Evolutionary conservation across 2,797 vertebrate genomes (phyloP), one percentile per base, ranked within the genome.

Genomic region (Argya squamiceps): DNA sequence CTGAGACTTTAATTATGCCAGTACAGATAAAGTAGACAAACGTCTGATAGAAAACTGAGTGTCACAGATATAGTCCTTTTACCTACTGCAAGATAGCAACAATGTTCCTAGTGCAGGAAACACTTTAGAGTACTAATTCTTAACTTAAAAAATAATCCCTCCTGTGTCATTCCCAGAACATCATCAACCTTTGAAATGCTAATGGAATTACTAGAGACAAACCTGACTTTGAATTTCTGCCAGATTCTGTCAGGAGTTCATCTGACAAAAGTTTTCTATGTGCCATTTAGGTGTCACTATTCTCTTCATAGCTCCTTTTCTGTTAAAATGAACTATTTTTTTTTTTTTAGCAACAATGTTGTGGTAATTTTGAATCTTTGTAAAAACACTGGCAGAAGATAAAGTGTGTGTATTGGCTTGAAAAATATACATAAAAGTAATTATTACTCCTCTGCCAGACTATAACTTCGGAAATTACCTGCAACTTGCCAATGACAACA

Each of bases 131-230:
- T 71, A 73, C 47, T 93, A 84, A 96, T 88, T 89, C 73, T 85
- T 89, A 83, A 68, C 19, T 84, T 88, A 52, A 93, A 88, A 95
- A 93, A 78, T 90, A 96, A 95, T 92, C 50, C 76, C 58, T 88
- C 36, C 85, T 41, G 16, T 81, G 58, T 90, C 89, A 96, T 75
- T 92, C 65, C 83, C 90, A 92, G 90, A 93, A 84, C 39, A 93
- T 65, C 44, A 50, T 14, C 47, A 75, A 69, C 47, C 55, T 96
- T 96, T 96, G 77, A 94, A 88, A 94, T 92, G 83, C 59, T 90
- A 93, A 96, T 93, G 23, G 80, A 63, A 96, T 92, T 95, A 95
- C 82, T 86, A 95, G 83, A 90, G 55, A 93, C 76, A 94, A 95
- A 90, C 29, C 39, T 93, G 62, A 95, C 30, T 81, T 62, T 47